Base-by-base conservation (phyloP, 1,140 invertebrate species). In the Hyles vespertilio region DNA sequence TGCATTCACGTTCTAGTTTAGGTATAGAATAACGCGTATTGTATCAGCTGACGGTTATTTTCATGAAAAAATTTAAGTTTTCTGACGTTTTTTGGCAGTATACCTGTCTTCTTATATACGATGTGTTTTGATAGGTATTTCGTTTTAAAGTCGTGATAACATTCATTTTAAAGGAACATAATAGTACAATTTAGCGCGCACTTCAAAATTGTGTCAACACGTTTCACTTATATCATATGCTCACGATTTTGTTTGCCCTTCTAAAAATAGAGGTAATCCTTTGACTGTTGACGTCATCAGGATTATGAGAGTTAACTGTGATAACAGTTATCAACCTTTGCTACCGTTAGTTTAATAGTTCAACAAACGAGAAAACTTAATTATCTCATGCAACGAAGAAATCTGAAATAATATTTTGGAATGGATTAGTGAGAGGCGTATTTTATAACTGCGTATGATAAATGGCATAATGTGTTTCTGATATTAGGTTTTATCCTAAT, bases 231-330 rank as follows among this genome's bases (percentile, higher is more conserved):
- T 55, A 60, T 51, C 48, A 56, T 56, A 11, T 45, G 51, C 43
- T 55, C 46, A 58, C 40, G 53, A 32, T 12, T 8, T 12, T 58
- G 55, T 53, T 53, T 53, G 46, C 32, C 10, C 34, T 47, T 52
- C 36, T 33, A 50, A 47, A 51, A 50, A 54, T 32, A 43, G 44
- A 44, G 12, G 12, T 63, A 63, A 63, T 58, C 61, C 55, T 56
- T 43, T 22, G 50, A 45, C 34, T n/a, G 51, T 6, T 51, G 46
- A 58, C 61, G 61, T 63, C 61, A 63, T 7, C 5, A 10, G 48
- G 54, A 54, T 63, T 63, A 63, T 40, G 43, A 10, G 12, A n/a
- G 61, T 58, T 54, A 58, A 51, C 47, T 45, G 61, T 63, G 56
- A 63, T 58, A 58, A 63, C 52, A 58, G 55, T 32, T 63, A 63